phyloP scores from a whole-genome alignment of 2,113 vertebrate genomes.

The Isichthys henryi region DNA sequence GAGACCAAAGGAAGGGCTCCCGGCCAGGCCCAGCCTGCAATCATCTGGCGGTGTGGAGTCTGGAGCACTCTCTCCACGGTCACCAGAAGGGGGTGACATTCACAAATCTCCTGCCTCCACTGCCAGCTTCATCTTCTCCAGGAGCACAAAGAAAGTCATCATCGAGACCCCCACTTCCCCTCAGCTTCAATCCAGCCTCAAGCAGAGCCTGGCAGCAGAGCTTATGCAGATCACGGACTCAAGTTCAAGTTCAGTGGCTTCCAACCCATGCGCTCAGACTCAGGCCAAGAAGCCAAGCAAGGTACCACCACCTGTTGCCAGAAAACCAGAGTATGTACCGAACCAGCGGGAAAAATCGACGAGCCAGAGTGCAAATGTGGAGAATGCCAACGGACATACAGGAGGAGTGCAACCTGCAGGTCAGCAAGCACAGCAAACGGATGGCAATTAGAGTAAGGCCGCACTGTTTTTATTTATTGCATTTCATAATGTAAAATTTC shows the following conservation, averaged over 20 bases:
- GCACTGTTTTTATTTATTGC: background rate
- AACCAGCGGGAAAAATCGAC: conserved; percentile 33
- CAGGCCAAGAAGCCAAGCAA: conserved; percentile 61
- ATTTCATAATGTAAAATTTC: background rate
- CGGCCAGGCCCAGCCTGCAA: conserved; percentile 40
- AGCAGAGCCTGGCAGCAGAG: conserved; percentile 75
- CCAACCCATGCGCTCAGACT: conserved; percentile 28
- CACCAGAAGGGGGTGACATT: conserved; percentile 49
- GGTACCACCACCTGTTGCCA: conserved; percentile 86
- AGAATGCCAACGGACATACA: conserved; percentile 35
- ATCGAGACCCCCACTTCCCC: conserved; percentile 67
- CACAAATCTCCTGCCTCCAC: conserved; percentile 74
- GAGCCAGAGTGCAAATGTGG: conserved; percentile 27
- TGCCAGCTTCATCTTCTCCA: conserved; percentile 92
- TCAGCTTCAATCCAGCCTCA: conserved; percentile 66
- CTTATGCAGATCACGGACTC: conserved; percentile 71
- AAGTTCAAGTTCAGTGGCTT: conserved; percentile 37
- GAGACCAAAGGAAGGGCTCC: conserved; percentile 47
- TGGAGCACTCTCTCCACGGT: conserved; percentile 32
- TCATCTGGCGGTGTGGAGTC: conserved; percentile 31
- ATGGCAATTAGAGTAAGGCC: conserved; percentile 45
- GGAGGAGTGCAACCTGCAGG: conserved; percentile 40
- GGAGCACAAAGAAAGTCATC: conserved; percentile 75
- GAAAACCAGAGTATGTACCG: conserved; percentile 65
- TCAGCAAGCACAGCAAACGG: conserved; percentile 25